phyloP scores from a whole-genome alignment of 2,113 vertebrate species.

The Lanius collurio region DNA sequence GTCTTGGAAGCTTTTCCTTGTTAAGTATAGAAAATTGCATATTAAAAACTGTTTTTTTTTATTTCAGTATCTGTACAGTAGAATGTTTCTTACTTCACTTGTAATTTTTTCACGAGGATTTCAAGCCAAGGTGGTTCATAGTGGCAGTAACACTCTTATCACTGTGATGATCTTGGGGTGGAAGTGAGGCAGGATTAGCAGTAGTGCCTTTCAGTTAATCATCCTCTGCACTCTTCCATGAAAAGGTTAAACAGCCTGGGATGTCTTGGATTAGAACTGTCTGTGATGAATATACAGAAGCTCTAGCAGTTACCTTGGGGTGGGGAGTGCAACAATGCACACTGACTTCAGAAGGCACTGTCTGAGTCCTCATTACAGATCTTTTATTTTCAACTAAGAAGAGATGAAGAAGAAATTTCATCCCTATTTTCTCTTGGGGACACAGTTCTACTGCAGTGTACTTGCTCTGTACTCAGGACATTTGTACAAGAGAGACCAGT shows the following conservation, averaged over 20 bases:
- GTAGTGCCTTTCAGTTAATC: neutral
- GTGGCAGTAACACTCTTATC: neutral
- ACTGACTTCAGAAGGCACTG: neutral
- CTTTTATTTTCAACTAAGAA: neutral
- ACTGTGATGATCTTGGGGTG: neutral
- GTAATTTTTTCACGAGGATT: slow-evolving; percentile 31
- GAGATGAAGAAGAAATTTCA: neutral
- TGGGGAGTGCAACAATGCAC: neutral
- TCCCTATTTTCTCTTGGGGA: fast-evolving
- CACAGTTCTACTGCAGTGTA: neutral
- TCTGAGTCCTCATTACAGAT: neutral
- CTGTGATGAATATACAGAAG: neutral
- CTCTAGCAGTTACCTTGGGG: neutral
- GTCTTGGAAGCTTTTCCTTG: neutral
- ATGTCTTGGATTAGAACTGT: neutral
- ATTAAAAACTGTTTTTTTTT: slow-evolving; percentile 9
- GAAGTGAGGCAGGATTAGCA: neutral
- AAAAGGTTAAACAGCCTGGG: neutral
- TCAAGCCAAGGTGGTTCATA: neutral
- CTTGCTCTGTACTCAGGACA: neutral
- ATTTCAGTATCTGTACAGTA: neutral
- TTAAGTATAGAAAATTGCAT: neutral
- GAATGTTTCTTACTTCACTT: neutral
- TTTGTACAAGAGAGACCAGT: neutral
- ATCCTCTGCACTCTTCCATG: neutral